phyloP scores from a whole-genome alignment of 2,113 vertebrate genomes.

The Calyptommatus sinebrachiatus region DNA sequence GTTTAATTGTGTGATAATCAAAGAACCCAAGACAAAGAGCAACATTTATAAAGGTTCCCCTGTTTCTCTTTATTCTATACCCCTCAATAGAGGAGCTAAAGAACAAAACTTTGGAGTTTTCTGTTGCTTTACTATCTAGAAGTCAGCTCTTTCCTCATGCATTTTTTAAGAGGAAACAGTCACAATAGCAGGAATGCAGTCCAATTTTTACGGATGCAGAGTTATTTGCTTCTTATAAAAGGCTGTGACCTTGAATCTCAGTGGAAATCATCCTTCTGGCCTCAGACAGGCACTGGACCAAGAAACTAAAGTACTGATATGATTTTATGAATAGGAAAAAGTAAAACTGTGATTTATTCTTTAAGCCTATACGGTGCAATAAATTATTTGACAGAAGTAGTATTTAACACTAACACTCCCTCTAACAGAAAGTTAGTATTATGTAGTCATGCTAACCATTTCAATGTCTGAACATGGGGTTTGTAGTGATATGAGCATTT shows the following conservation, averaged over 20 bases:
- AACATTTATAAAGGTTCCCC: background rate
- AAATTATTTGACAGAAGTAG: background rate
- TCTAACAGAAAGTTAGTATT: background rate
- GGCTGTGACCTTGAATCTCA: conserved; percentile 1
- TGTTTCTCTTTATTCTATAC: background rate
- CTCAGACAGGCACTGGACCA: background rate
- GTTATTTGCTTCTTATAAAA: conserved; percentile 5
- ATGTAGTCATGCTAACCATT: background rate
- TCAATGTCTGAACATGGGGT: background rate
- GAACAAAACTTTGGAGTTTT: background rate
- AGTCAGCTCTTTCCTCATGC: background rate
- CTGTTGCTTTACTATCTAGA: background rate
- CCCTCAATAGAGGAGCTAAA: background rate
- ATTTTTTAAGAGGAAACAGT: conserved; percentile 16
- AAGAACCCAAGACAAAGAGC: background rate
- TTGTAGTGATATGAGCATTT: background rate
- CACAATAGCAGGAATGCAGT: conserved; percentile 11
- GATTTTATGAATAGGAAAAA: background rate
- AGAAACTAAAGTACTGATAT: background rate
- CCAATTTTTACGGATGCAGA: conserved; percentile 4
- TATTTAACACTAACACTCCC: background rate
- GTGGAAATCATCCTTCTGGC: background rate
- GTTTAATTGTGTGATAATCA: background rate
- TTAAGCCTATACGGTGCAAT: background rate
- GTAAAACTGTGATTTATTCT: background rate